Conservation (phyloP, 64 coral and sea anemone species). For the Stichodactyla mertensii region DNA sequence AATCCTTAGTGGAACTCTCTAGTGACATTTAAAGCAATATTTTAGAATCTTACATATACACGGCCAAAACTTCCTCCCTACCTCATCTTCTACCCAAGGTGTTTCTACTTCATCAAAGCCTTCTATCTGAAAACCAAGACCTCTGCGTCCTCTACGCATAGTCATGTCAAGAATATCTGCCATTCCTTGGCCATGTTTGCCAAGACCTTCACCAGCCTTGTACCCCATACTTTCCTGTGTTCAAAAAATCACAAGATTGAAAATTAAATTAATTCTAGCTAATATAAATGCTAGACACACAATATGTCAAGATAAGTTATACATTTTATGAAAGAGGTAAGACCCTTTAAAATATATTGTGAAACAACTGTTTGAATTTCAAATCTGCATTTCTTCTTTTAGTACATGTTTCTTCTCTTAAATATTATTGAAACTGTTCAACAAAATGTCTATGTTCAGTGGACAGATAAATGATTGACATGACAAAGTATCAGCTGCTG, state of each 20-base stretch:
- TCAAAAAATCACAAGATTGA: background rate
- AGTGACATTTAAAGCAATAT: too few relatives aligned
- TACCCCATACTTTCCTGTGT: constrained; percentile 84
- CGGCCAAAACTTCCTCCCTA: background rate
- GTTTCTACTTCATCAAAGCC: constrained; percentile 85
- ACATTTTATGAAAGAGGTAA: background rate
- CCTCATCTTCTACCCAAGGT: constrained; percentile 43
- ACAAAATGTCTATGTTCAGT: too few relatives aligned
- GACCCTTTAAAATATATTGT: too few relatives aligned
- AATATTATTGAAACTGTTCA: too few relatives aligned
- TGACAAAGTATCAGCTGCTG: too few relatives aligned
- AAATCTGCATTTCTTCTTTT: background rate
- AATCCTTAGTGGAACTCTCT: too few relatives aligned
- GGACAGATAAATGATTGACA: too few relatives aligned
- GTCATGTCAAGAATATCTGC: constrained; percentile 82
- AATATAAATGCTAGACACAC: background rate
- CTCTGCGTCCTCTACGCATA: constrained; percentile 73
- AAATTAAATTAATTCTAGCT: too few relatives aligned
- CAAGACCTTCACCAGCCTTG: constrained; percentile 75
- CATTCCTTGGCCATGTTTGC: constrained; percentile 81
- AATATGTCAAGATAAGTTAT: background rate
- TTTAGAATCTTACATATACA: too few relatives aligned
- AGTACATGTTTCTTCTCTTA: background rate
- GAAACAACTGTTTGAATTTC: too few relatives aligned
- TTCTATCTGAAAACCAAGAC: constrained; percentile 84